phyloP scores from a whole-genome alignment of 23 tunicate species.

The Pegea sp. region DNA sequence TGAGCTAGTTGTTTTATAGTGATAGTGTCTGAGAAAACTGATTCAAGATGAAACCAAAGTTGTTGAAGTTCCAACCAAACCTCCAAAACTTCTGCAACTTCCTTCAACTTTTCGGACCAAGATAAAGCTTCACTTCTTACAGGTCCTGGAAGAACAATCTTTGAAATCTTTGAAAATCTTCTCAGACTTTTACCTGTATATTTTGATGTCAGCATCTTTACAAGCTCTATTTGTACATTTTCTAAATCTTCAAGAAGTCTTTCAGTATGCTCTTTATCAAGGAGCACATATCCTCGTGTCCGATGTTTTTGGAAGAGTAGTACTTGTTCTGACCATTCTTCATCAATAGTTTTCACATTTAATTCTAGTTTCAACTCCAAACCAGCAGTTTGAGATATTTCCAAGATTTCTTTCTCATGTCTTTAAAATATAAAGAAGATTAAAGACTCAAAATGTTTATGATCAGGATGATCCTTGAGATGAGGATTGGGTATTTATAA shows the following conservation, averaged over 20 bases:
- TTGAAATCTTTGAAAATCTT: neutral
- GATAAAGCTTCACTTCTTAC: slow-evolving; percentile 86
- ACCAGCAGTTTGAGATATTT: slow-evolving; percentile 61
- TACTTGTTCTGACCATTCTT: slow-evolving; percentile 90
- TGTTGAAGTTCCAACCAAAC: slow-evolving; percentile 81
- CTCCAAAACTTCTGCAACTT: slow-evolving; percentile 74
- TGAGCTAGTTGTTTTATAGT: slow-evolving; percentile 80
- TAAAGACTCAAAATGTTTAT: too few relatives aligned
- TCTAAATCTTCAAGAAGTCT: slow-evolving; percentile 69
- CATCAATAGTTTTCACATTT: slow-evolving; percentile 82
- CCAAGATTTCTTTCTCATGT: slow-evolving; percentile 34
- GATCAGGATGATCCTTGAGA: too few relatives aligned
- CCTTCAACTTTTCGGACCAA: slow-evolving; percentile 87
- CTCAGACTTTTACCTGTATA: slow-evolving; percentile 36
- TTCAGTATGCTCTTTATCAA: slow-evolving; percentile 72
- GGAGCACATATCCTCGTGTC: slow-evolving; percentile 73
- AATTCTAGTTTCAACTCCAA: slow-evolving; percentile 84
- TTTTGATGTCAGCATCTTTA: slow-evolving; percentile 75
- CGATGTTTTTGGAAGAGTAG: neutral
- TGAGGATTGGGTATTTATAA: too few relatives aligned
- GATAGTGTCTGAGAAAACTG: slow-evolving; percentile 74
- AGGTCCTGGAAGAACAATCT: slow-evolving; percentile 17
- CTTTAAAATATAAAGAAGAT: slow-evolving; percentile 12
- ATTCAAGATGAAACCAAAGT: slow-evolving; percentile 68
- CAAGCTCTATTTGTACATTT: slow-evolving; percentile 71